Evolutionary conservation across 2,113 vertebrate genomes (phyloP).

Genomic region (Raja brachyura): DNA sequence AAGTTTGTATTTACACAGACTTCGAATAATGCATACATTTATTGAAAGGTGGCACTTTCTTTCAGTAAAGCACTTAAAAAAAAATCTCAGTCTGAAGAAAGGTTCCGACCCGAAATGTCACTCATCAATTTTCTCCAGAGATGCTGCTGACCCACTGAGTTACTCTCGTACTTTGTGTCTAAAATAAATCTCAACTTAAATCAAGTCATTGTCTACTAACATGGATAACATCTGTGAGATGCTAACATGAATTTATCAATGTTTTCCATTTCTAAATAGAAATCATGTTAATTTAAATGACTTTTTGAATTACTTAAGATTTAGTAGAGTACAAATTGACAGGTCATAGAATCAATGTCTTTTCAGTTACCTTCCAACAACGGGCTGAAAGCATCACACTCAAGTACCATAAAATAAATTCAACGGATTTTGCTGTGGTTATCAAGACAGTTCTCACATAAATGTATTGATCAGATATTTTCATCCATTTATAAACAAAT

Average conservation of each 20-base stretch:
- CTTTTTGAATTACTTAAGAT: not conserved
- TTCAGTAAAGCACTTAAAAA: not conserved
- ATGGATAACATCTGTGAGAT: not conserved
- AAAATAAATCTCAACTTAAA: no score
- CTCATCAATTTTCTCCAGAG: no score
- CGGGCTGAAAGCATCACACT: not conserved
- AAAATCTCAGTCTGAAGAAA: not conserved
- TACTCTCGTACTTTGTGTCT: no score
- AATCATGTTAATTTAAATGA: not conserved
- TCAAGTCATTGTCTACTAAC: not conserved
- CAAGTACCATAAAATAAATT: not conserved
- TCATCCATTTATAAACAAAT: not conserved
- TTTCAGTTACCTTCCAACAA: constrained; percentile 5
- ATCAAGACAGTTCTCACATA: not conserved
- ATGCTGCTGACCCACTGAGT: no score
- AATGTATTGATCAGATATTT: not conserved
- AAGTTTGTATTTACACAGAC: not conserved
- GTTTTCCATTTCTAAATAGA: not conserved
- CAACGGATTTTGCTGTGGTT: not conserved
- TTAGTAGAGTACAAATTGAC: not conserved
- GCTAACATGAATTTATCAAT: not conserved
- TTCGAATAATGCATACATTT: not conserved
- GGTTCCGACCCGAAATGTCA: no score
- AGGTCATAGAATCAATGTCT: not conserved
- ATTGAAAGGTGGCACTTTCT: not conserved